These are phyloP conservation scores for Halictus rubicundus DNA, from an alignment of 1,140 invertebrate genomes.

Conservation along the genomic window DNA sequence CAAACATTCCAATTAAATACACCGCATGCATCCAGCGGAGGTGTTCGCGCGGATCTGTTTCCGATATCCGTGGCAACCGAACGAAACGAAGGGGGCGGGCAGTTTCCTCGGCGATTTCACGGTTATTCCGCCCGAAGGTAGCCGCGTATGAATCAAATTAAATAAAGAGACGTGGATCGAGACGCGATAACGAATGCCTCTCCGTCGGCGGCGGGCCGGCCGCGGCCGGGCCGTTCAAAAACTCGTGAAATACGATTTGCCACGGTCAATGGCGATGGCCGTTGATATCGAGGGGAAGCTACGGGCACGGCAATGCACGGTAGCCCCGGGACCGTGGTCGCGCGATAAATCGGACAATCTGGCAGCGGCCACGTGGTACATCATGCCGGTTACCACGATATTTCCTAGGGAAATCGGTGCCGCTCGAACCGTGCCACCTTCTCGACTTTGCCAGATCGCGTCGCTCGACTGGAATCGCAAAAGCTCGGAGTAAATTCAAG, in stretches of 20 bases:
- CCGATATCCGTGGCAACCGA: too few species aligned
- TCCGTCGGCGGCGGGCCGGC: not conserved
- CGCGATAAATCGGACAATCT: conserved; percentile 45
- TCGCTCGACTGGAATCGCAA: too few species aligned
- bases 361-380: conserved; percentile 38
- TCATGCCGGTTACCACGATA: conserved; percentile 37
- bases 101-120: not conserved
- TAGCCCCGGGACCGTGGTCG: not conserved
- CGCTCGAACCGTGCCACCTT: conserved; percentile 12
- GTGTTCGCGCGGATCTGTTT: too few species aligned
- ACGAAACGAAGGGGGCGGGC: too few species aligned
- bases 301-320: too few species aligned
- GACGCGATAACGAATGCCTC: conserved; percentile 4
- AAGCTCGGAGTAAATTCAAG: too few species aligned
- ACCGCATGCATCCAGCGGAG: too few species aligned
- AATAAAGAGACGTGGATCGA: conserved; percentile 30
- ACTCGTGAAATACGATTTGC: conserved; percentile 33
- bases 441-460: not conserved
- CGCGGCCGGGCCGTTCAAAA: conserved; percentile 4
- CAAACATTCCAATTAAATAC: too few species aligned
- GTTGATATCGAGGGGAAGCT: conserved; percentile 16
- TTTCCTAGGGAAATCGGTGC: conserved; percentile 50
- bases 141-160: conserved; percentile 32
- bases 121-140: not conserved
- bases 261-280: conserved; percentile 32